Conservation (phyloP, 1,140 invertebrate species). For the Ceratosolen fusciceps region DNA sequence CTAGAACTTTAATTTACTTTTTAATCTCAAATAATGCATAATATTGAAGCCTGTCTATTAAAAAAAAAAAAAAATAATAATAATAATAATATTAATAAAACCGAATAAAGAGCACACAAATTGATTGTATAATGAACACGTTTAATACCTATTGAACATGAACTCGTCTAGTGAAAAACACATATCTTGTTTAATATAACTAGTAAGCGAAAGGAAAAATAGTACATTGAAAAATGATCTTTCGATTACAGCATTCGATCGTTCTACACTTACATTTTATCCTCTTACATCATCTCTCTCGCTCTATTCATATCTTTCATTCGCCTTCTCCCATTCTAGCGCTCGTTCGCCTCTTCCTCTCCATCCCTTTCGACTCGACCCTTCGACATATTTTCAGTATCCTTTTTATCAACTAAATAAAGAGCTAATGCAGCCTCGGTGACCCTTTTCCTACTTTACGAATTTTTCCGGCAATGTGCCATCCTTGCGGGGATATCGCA, state of each 20-base stretch:
- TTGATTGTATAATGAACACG: too few relatives aligned
- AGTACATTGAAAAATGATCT: constrained; percentile 43
- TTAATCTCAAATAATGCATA: too few relatives aligned
- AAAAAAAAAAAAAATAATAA: too few relatives aligned
- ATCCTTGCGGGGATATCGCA: background rate
- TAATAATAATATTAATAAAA: too few relatives aligned
- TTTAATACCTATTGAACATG: background rate
- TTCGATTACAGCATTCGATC: constrained; percentile 52
- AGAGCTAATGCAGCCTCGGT: background rate
- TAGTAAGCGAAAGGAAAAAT: background rate
- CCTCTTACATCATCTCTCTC: background rate
- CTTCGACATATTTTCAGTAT: too few relatives aligned
- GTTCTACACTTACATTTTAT: background rate
- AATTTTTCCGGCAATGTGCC: background rate
- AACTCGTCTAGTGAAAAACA: background rate
- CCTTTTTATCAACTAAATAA: constrained; percentile 1
- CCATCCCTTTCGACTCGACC: background rate
- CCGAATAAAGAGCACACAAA: too few relatives aligned
- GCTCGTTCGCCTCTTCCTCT: background rate
- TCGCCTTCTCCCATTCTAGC: background rate
- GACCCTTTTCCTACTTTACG: constrained; percentile 1
- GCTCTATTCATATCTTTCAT: background rate
- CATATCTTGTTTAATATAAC: background rate
- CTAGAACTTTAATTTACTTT: too few relatives aligned
- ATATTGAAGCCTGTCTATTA: too few relatives aligned